A percentile compares a stretch with the other conserved stretches of the same genome.
Evolutionary conservation across 2,113 vertebrate genomes (phyloP).

Genomic region (Falco punctatus): DNA sequence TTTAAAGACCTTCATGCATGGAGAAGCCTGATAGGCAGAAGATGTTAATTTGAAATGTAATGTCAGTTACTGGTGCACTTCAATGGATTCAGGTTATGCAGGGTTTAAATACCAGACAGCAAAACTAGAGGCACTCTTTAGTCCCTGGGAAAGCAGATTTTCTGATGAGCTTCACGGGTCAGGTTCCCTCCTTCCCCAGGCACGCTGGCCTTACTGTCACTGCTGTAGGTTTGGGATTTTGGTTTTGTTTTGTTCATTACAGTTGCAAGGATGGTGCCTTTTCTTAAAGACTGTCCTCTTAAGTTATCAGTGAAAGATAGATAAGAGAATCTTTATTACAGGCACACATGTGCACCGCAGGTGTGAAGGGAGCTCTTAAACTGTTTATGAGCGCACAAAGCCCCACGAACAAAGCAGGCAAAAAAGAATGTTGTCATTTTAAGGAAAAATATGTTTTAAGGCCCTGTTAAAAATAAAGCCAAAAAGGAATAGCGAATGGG

Average conservation of each 20-base stretch:
- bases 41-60: background rate
- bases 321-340: slow-evolving; percentile 24
- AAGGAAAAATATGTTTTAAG: slow-evolving; percentile 64
- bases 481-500: slow-evolving; percentile 15
- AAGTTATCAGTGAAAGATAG: background rate
- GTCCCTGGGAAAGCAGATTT: background rate
- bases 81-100: background rate
- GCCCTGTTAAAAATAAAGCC: slow-evolving; percentile 54
- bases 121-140: background rate
- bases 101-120: background rate
- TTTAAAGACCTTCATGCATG: background rate
- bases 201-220: background rate
- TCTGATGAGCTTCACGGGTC: background rate
- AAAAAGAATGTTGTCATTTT: slow-evolving; percentile 60
- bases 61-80: background rate
- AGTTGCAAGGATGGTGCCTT: background rate
- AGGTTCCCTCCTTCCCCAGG: background rate
- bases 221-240: background rate
- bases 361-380: slow-evolving; percentile 57
- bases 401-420: slow-evolving; percentile 46
- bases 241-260: background rate
- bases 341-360: slow-evolving; percentile 46
- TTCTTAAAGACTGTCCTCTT: background rate
- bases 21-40: background rate
- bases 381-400: slow-evolving; percentile 61